A percentile compares a stretch with the other conserved stretches of the same genome.
Evolutionary conservation across 2,113 vertebrate genomes (phyloP).

Genomic region (Bucco capensis): DNA sequence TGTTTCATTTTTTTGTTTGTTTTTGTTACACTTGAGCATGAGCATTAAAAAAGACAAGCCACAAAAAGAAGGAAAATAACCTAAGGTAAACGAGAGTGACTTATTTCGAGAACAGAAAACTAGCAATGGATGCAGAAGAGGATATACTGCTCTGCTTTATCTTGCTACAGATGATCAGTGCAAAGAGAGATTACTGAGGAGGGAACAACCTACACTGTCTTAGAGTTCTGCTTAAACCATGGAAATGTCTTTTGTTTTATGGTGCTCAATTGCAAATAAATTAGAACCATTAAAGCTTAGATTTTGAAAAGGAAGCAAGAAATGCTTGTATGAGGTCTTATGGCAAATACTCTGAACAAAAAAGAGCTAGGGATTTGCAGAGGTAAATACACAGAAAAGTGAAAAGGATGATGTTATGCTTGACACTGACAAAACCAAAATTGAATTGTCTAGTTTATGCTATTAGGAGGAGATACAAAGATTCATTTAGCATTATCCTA

Average conservation of each 20-base stretch:
- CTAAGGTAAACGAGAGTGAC: neutral
- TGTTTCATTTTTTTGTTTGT: neutral
- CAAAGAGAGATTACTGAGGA: neutral
- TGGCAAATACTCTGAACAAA: neutral
- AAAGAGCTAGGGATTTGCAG: neutral
- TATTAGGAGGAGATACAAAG: neutral
- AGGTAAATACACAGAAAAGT: neutral
- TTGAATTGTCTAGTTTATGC: neutral
- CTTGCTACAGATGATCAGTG: neutral
- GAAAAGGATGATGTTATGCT: neutral
- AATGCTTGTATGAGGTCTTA: neutral
- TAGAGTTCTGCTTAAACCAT: neutral
- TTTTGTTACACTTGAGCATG: neutral
- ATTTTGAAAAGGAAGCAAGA: neutral
- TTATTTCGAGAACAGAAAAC: neutral
- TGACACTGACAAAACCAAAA: neutral
- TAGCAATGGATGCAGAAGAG: neutral
- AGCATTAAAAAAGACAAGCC: neutral
- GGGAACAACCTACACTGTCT: neutral
- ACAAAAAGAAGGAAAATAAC: neutral
- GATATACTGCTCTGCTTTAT: neutral
- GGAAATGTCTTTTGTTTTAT: neutral
- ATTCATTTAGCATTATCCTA: neutral
- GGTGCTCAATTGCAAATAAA: neutral
- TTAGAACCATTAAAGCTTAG: neutral